Conservation (phyloP, 2,888 invertebrate genomes). For the Pammene fasciana region DNA sequence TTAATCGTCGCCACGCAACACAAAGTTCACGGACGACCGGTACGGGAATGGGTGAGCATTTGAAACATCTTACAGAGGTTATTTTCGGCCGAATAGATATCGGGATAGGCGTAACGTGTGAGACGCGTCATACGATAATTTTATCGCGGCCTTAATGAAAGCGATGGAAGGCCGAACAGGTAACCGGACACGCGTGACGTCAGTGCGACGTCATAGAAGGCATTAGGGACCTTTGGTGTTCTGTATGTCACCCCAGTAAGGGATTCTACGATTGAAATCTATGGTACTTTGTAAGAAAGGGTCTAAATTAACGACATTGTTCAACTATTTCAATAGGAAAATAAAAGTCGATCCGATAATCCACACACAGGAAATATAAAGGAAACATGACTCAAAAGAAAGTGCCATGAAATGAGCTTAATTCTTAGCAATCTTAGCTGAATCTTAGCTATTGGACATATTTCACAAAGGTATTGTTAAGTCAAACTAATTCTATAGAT, state of each 20-base stretch:
- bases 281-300: no score
- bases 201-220: constrained; percentile 53
- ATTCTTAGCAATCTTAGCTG: no score
- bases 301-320: no score
- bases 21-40: constrained; percentile 35
- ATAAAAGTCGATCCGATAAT: no score
- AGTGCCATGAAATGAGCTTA: no score
- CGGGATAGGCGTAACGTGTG: constrained; percentile 50
- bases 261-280: no score
- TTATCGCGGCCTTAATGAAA: constrained; percentile 80
- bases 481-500: no score
- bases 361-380: no score
- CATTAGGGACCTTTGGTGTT: constrained; percentile 54
- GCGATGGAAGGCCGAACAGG: constrained; percentile 70
- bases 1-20: neutral
- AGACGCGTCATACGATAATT: constrained; percentile 77
- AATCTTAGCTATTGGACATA: no score
- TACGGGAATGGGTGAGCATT: constrained; percentile 50
- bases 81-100: constrained; percentile 68
- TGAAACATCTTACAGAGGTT: constrained; percentile 59
- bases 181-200: constrained; percentile 75
- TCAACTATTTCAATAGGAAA: no score
- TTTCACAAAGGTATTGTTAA: no score
- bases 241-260: constrained; percentile 47
- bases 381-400: no score